Evolutionary conservation across 1,140 invertebrate genomes (phyloP), one percentile per base, ranked within the genome.

Genomic region (Physella acuta): DNA sequence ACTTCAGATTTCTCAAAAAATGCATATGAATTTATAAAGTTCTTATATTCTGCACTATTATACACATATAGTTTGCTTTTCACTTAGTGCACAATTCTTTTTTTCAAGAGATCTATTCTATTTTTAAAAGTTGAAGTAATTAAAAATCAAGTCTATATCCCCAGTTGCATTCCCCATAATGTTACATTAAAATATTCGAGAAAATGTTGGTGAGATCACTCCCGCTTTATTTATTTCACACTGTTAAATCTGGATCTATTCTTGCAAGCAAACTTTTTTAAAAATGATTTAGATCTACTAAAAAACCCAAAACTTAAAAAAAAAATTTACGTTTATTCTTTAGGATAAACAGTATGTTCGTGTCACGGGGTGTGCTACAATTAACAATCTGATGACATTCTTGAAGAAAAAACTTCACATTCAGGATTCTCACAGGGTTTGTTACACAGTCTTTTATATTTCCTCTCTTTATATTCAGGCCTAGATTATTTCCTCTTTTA

Each of bases 281-380:
- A 59, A 8, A 17, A 20, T 59, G 28, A 5, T 28, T 31, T 17
- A 26, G 20, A n/a, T 52, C 8, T 64, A 53, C 14, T 33, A 64
- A 17, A 11, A 1, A 52, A 33, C 24, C 31, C 60, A 33, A n/a
- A n/a, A 53, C 14, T 33, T 52, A 17, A 11, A 1, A 52, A 33
- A 17, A 14, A 39, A 33, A 17, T 59, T 33, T 2, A 4, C 49
- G 17, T 30, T 71, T 58, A 49, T 26, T 52, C n/a, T 60, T 66
- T 67, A 77, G 51, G 71, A 73, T 3, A 79, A 77, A 59, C 70
- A 68, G 28, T 79, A 68, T 71, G 44, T 79, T 20, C 59, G 76
- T 37, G 78, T 77, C 3, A 76, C 76, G n/a, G 68, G 71, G 17
- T 60, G 70, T 37, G 78, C 78, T 16, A 79, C 76, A 14, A 60